Evolutionary conservation across 2,113 vertebrate species (phyloP).

Genomic region (Rissa tridactyla): DNA sequence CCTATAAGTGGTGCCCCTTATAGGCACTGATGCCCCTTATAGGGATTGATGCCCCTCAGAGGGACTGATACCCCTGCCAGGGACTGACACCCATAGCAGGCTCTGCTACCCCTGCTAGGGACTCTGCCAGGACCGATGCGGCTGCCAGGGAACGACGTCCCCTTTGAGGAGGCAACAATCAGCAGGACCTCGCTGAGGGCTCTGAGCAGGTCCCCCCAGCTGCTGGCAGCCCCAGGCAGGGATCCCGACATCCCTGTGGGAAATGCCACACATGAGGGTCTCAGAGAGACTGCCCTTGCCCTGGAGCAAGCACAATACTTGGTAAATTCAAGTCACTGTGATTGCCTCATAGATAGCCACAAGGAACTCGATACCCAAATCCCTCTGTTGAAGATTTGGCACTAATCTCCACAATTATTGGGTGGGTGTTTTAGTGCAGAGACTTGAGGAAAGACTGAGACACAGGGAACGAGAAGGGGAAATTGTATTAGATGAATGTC

Average conservation of each 20-base stretch:
- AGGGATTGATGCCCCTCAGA: not conserved
- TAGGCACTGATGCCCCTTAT: not conserved
- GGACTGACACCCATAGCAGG: not conserved
- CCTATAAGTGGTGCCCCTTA: not conserved
- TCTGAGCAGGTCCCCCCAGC: not conserved
- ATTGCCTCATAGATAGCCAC: not conserved
- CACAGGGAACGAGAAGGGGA: not conserved
- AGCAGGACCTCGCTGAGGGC: not conserved
- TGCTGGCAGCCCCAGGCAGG: not conserved
- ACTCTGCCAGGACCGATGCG: too few relatives aligned
- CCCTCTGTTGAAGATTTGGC: not conserved
- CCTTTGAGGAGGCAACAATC: not conserved
- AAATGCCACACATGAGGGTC: not conserved
- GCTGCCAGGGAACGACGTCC: not conserved
- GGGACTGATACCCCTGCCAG: not conserved
- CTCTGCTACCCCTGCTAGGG: not conserved
- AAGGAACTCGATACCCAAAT: not conserved
- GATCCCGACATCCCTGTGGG: fast-evolving
- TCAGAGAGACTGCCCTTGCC: not conserved
- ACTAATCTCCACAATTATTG: not conserved
- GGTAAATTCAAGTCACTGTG: not conserved
- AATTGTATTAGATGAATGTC: not conserved
- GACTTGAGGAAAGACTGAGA: not conserved
- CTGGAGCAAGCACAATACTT: not conserved
- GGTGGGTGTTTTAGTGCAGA: not conserved